Evolutionary conservation across 2,113 vertebrate species (phyloP).

Genomic region (Phrynosoma blainvillii): DNA sequence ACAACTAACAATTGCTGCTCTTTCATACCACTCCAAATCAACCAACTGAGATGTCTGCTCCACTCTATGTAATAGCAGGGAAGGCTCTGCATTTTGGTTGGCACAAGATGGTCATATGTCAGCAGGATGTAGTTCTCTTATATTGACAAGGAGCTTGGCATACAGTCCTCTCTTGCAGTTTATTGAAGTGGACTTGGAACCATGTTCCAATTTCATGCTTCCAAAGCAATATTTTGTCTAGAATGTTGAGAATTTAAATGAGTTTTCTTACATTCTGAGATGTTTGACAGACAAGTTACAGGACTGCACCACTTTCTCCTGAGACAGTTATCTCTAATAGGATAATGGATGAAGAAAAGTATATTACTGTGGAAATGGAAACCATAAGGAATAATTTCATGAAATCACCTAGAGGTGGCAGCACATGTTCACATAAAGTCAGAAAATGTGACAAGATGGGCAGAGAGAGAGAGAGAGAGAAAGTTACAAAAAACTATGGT

Average conservation of each 20-base stretch:
- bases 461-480: fast-evolving
- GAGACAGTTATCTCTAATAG: not conserved
- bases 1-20: no score
- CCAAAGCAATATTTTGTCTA: not conserved
- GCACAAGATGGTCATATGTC: not conserved
- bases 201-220: not conserved
- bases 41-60: no score
- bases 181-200: not conserved
- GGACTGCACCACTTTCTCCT: not conserved
- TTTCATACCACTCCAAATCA: no score
- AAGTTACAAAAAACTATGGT: conserved; percentile 26
- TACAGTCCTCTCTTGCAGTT: not conserved
- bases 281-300: not conserved
- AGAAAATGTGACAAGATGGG: not conserved
- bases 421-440: conserved; percentile 67
- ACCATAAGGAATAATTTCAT: conserved; percentile 23
- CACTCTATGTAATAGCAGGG: no score
- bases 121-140: not conserved
- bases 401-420: conserved; percentile 73
- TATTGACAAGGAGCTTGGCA: not conserved
- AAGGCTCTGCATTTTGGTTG: not conserved
- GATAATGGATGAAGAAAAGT: fast-evolving
- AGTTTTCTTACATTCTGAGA: not conserved
- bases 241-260: not conserved
- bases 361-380: fast-evolving